These are phyloP conservation scores for Apeltes quadracus DNA, from an alignment of 2,113 vertebrate genomes.

Conservation along the genomic window DNA sequence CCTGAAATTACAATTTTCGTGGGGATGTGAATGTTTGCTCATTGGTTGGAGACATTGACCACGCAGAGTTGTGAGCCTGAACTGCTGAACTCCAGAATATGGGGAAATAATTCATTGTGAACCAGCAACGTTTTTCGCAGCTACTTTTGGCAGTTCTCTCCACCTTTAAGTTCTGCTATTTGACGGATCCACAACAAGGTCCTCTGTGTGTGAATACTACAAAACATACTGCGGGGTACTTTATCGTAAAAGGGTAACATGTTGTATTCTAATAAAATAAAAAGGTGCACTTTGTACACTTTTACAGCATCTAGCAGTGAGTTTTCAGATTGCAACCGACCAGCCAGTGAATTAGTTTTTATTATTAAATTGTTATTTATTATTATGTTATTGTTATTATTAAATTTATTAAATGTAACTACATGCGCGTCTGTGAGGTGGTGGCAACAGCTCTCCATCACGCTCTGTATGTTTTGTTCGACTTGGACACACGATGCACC, in stretches of 20 bases:
- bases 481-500: constrained; percentile 9
- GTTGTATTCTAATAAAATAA: not conserved
- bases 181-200: not conserved
- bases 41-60: not conserved
- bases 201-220: not conserved
- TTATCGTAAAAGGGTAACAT: not conserved
- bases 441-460: not conserved
- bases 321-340: not conserved
- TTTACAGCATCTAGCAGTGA: not conserved
- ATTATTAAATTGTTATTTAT: too few species aligned
- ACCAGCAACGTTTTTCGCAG: too few species aligned
- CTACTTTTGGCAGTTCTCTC: too few species aligned
- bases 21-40: not conserved
- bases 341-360: not conserved
- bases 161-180: not conserved
- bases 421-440: not conserved
- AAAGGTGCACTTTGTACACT: not conserved
- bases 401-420: too few species aligned
- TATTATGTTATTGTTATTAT: too few species aligned
- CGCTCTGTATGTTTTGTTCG: not conserved
- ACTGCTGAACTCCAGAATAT: not conserved
- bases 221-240: not conserved
- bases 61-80: not conserved
- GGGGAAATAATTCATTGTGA: too few species aligned
- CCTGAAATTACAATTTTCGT: not conserved